Base-by-base conservation (phyloP, 2,113 vertebrate genomes). In the Willisornis vidua region DNA sequence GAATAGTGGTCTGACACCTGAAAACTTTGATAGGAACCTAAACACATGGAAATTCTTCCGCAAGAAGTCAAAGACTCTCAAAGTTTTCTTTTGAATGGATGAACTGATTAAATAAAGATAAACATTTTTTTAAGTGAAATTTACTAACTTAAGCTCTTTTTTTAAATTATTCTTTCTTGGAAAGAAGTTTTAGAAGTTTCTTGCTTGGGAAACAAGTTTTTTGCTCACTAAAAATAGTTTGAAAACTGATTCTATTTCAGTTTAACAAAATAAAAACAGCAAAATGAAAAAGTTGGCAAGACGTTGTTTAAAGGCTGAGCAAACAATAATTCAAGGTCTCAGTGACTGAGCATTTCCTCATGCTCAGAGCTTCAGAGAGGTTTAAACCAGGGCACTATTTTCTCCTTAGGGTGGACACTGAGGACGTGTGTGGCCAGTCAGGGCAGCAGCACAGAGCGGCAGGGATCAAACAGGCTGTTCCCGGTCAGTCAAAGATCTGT, bases 391-490 rank as follows among this genome's bases (percentile, higher is more conserved):
- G 35, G 54, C 74, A 49, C 7, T 19, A 3, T 15, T 72, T 85
- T 45, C 26, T 72, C 57, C 52, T 58, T 49, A 58, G 33, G 15
- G 9, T 58, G 28, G 65, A 41, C 0, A 0, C 8, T 6, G 72
- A 87, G 70, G 61, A 29, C 28, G 8, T 0, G 0, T 12, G 1
- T 39, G 54, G 54, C 49, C 12, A 39, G 70, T 28, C 73, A 55
- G 67, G 58, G 54, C 66, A 91, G 70, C 62, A 73, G 52, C 31
- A 14, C 31, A 9, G 45, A 45, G 41, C 0, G 0, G 23, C 29
- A 68, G 61, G 16, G 61, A 29, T 16, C 0, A 0, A 58, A 19
- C 4, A 28, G 48, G 52, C n/a, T 37, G 20, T 33, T 82, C 28
- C 57, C 74, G 57, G 54, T 43, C 82, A 79, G 16, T 72, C 70